Conservation (phyloP, 2,113 vertebrate genomes). For the Orientallactaga bullata region DNA sequence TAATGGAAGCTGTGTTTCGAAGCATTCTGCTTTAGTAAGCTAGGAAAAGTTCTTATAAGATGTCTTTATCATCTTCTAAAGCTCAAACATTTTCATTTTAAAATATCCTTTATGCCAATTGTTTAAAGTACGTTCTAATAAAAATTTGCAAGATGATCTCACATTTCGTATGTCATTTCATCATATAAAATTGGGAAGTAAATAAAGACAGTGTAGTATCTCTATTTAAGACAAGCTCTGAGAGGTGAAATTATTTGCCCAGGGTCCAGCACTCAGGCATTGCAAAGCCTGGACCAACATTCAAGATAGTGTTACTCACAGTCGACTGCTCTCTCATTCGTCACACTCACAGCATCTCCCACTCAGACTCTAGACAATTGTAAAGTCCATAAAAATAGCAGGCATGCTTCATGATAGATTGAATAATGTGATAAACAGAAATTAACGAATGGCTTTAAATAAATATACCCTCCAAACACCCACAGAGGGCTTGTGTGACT, state of each 20-base stretch:
- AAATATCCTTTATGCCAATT: no score
- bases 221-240: not conserved
- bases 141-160: not conserved
- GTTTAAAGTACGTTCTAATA: not conserved
- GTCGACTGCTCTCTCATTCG: not conserved
- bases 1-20: no score
- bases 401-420: not conserved
- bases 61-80: no score
- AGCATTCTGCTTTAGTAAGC: no score
- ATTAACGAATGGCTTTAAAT: conserved; percentile 52
- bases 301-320: not conserved
- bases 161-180: not conserved
- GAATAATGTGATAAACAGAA: conserved; percentile 59
- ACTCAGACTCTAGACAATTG: not conserved
- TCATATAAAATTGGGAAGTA: conserved; percentile 35
- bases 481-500: conserved; percentile 4
- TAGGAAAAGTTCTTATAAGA: no score
- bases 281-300: not conserved
- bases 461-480: not conserved
- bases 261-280: not conserved
- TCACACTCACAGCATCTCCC: not conserved
- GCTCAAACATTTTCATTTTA: no score
- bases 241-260: not conserved
- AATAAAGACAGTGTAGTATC: not conserved
- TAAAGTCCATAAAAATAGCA: conserved; percentile 31